These are phyloP conservation scores for Tetragonisca angustula DNA, from an alignment of 2,888 invertebrate genomes.

Conservation along the genomic window DNA sequence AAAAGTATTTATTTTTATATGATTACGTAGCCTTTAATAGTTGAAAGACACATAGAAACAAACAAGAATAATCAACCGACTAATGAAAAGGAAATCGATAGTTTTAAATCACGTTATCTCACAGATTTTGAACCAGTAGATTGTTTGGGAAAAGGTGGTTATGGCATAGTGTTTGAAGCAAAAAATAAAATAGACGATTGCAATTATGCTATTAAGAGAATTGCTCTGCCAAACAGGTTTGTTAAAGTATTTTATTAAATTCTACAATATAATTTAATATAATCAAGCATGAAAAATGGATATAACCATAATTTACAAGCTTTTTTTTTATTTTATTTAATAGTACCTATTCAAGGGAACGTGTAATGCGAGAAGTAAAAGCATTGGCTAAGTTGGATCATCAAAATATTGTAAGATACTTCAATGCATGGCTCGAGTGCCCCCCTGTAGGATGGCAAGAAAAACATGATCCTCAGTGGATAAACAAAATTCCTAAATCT, in stretches of 20 bases:
- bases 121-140: conserved; percentile 93
- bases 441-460: conserved; percentile 96
- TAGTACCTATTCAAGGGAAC: conserved; percentile 92
- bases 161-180: conserved; percentile 98
- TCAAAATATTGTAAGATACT: conserved; percentile 97
- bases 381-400: conserved; percentile 98
- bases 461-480: conserved; percentile 89
- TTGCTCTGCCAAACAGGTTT: conserved; percentile 91
- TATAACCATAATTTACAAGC: background rate
- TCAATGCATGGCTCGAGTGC: conserved; percentile 97
- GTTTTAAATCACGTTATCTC: conserved; percentile 88
- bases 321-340: conserved; percentile 55
- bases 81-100: conserved; percentile 71
- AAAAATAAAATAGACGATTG: conserved; percentile 97
- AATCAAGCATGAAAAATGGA: background rate
- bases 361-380: conserved; percentile 97
- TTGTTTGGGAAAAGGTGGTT: conserved; percentile 95
- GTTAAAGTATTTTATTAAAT: conserved; percentile 5
- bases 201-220: conserved; percentile 97
- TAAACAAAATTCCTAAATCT: conserved; percentile 77
- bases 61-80: conserved; percentile 77
- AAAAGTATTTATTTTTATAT: conserved; percentile 13
- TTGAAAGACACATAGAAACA: conserved; percentile 77
- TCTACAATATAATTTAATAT: background rate
- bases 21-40: conserved; percentile 76